Base-by-base conservation (phyloP, 2,113 vertebrate species). In the Sialia sialis region DNA sequence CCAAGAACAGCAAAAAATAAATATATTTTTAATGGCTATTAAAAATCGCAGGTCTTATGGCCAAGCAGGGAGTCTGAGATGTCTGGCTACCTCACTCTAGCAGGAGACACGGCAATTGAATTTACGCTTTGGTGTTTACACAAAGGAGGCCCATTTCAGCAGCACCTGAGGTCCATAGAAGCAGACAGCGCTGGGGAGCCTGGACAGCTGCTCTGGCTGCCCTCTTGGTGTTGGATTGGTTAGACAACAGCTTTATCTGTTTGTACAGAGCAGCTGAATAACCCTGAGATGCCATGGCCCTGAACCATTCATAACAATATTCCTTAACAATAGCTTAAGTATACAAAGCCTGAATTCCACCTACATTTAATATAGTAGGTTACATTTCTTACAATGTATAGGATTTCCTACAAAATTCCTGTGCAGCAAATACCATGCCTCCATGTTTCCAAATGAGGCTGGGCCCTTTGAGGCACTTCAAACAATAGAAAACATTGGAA, bases 1-100 rank as follows among this genome's bases (percentile, higher is more conserved):
- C 94, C 93, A 96, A 97, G 81, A 94, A 95, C 67, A 94, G 94
- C 87, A 95, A 79, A 70, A 94, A 58, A 58, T 63, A 95, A 79
- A 87, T 89, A 67, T 88, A 90, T 86, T 95, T 97, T 93, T 92
- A 95, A 94, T 84, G 84, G 70, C 76, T 82, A 94, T 85, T 94
- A 82, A 96, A 91, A 95, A 52, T 83, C 22, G 0, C 49, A 74
- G 74, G 73, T 96, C 92, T 95, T 78, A 44, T 92, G 76, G 94
- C 84, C 94, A 94, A 89, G 82, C 44, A 41, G 84, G 68, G 36
- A 94, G 83, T 72, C 62, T 87, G 84, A 49, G 52, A 66, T 87
- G 90, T 94, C 95, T 88, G 64, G 76, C 96, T 96, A 92, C 93
- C 79, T 96, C 93, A 87, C 79, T 79, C n/a, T 22, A 69, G 51